These are phyloP conservation scores for Pipra filicauda DNA, from an alignment of 2,113 vertebrate species.

Conservation along the genomic window DNA sequence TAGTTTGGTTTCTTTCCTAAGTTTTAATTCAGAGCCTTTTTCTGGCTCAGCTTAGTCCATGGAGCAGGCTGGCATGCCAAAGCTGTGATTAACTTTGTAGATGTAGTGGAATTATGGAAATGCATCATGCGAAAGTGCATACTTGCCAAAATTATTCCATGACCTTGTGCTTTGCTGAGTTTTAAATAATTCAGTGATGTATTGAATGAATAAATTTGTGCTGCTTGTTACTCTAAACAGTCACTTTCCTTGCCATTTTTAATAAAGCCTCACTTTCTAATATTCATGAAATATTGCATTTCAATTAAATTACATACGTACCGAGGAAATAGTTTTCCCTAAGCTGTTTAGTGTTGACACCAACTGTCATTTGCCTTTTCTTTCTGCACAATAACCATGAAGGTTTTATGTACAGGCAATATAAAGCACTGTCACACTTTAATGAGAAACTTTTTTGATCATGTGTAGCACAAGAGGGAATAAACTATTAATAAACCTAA, in stretches of 20 bases:
- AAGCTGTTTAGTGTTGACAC: conserved; percentile 82
- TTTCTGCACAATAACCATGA: conserved; percentile 63
- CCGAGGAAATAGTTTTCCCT: conserved; percentile 76
- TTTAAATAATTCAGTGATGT: conserved; percentile 85
- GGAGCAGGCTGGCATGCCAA: conserved; percentile 65
- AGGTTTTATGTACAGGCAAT: conserved; percentile 59
- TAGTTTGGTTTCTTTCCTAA: conserved; percentile 42
- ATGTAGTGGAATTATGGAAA: conserved; percentile 80
- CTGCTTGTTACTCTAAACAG: conserved; percentile 81
- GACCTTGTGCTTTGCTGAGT: conserved; percentile 80
- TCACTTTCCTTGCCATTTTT: conserved; percentile 80
- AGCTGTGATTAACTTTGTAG: conserved; percentile 79
- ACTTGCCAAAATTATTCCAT: conserved; percentile 80
- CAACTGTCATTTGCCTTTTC: conserved; percentile 75
- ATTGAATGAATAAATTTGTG: conserved; percentile 83
- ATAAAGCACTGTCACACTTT: conserved; percentile 68
- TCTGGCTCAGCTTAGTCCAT: conserved; percentile 52
- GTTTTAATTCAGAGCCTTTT: conserved; percentile 64
- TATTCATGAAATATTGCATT: conserved; percentile 85
- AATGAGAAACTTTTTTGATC: conserved; percentile 69
- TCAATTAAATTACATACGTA: conserved; percentile 81
- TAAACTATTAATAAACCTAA: background rate
- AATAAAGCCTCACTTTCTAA: conserved; percentile 79
- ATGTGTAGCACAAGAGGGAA: conserved; percentile 9
- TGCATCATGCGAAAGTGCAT: conserved; percentile 73